phyloP scores from a whole-genome alignment of 2,113 vertebrate species.

The Neoarius graeffei region DNA sequence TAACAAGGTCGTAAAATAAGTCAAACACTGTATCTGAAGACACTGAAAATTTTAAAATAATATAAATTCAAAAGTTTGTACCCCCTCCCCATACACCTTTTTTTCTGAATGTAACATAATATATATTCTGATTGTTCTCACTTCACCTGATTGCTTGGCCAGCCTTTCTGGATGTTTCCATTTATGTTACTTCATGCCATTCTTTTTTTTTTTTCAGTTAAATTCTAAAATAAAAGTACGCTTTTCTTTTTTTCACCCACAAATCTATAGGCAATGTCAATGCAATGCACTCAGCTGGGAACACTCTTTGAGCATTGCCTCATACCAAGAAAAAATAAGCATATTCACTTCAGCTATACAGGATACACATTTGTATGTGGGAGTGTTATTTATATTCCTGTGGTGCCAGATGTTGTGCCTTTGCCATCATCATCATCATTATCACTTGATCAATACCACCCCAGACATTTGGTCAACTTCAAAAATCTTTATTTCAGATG shows the following conservation, averaged over 20 bases:
- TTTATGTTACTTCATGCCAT: not conserved
- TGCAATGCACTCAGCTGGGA: not conserved
- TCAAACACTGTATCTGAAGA: not conserved
- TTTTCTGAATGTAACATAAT: not conserved
- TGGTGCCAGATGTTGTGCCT: not conserved
- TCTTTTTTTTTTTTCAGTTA: not conserved
- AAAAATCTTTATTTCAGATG: not conserved
- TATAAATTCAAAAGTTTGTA: not conserved
- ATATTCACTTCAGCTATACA: not conserved
- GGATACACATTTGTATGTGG: not conserved
- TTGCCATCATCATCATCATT: not conserved
- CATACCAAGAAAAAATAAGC: not conserved
- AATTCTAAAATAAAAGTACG: not conserved
- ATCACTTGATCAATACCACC: not conserved
- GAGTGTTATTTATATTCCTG: not conserved
- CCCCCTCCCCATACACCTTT: not conserved
- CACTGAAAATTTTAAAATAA: not conserved
- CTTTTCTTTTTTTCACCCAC: not conserved
- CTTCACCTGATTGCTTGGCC: not conserved
- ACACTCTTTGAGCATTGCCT: not conserved
- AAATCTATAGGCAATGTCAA: not conserved
- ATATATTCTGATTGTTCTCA: not conserved
- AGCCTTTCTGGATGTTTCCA: not conserved
- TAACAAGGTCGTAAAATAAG: not conserved
- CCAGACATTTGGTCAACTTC: not conserved